Percentiles rank a stretch among this genome's conserved stretches.
Evolutionary conservation across 2,113 vertebrate genomes (phyloP).

Genomic region (Larimichthys crocea): DNA sequence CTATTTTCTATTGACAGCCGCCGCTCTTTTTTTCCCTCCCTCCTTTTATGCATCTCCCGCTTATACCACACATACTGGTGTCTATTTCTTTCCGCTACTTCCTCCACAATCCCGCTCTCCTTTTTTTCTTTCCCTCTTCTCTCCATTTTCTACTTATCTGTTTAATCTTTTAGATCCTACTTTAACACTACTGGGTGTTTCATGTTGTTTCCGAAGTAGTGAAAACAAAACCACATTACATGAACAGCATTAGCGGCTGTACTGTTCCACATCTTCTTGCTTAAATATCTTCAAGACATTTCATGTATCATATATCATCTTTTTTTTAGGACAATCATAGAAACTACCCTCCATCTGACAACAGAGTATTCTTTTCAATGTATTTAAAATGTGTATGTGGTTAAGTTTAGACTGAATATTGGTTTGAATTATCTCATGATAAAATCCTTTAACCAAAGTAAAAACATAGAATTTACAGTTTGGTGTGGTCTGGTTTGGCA

Average conservation of each 20-base stretch:
- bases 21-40: constrained; percentile 42
- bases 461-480: background rate
- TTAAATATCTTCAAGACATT: background rate
- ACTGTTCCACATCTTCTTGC: background rate
- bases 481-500: background rate
- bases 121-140: constrained; percentile 7
- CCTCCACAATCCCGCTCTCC: background rate
- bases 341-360: background rate
- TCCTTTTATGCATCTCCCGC: constrained; percentile 67
- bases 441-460: background rate
- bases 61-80: constrained; percentile 45
- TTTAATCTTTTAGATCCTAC: background rate
- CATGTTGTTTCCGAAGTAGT: background rate
- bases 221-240: constrained; percentile 1
- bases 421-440: background rate
- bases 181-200: background rate
- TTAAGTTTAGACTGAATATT: background rate
- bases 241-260: background rate
- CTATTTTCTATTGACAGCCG: constrained; percentile 50
- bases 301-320: background rate
- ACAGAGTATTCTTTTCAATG: background rate
- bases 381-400: background rate
- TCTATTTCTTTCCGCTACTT: constrained; percentile 52
- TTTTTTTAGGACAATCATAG: background rate
- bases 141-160: constrained; percentile 17